Evolutionary conservation across 1,140 invertebrate species (phyloP).

Genomic region (Drosophila willistoni): DNA sequence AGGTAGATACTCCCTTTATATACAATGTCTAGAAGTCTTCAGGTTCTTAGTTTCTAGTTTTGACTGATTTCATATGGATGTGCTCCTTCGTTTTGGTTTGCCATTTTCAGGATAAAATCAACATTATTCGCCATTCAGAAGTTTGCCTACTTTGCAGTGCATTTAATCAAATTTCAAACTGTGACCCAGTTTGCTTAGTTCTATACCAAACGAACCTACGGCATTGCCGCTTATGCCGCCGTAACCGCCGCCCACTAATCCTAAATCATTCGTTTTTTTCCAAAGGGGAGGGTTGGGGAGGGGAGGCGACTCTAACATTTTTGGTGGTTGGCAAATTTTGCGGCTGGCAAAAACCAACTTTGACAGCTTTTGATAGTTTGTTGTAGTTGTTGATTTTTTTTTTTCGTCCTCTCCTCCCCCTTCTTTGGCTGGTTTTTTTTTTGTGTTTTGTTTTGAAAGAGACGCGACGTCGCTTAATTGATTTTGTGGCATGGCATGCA

Average conservation of each 20-base stretch:
- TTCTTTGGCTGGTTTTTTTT: not conserved
- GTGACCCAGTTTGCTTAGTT: slow-evolving; percentile 51
- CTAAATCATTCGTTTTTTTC: slow-evolving; percentile 15
- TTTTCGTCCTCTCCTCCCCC: not conserved
- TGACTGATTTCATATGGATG: no score
- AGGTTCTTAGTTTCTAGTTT: not conserved
- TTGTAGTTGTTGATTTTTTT: slow-evolving; percentile 11
- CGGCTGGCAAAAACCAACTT: slow-evolving; percentile 52
- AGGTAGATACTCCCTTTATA: not conserved
- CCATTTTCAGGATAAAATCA: not conserved
- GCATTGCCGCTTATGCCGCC: not conserved
- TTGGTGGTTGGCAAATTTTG: slow-evolving; percentile 33
- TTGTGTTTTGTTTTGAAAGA: slow-evolving; percentile 21
- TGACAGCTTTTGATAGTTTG: slow-evolving; percentile 46
- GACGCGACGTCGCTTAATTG: slow-evolving; percentile 64
- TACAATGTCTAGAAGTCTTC: not conserved
- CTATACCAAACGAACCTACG: not conserved
- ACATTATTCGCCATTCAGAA: slow-evolving; percentile 14
- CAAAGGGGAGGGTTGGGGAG: no score
- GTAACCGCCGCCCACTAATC: not conserved
- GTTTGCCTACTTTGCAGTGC: slow-evolving; percentile 34
- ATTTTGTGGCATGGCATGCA: slow-evolving; percentile 76
- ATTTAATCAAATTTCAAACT: slow-evolving; percentile 59
- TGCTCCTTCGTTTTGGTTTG: not conserved
- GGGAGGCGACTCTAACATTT: not conserved